phyloP scores from a whole-genome alignment of 2,888 invertebrate genomes.

The Drosophila barbarae region DNA sequence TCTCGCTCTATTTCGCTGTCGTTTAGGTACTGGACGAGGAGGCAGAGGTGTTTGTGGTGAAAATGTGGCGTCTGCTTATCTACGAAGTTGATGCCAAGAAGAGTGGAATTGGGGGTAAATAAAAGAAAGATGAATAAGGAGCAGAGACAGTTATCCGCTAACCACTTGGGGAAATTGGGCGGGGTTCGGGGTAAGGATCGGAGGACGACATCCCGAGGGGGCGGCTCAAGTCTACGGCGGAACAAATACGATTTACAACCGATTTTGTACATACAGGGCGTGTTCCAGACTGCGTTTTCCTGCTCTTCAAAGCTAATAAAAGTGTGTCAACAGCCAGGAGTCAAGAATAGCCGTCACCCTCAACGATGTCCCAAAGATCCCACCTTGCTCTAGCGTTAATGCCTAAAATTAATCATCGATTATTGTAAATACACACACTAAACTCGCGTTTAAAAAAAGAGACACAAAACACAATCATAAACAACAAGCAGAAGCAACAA shows the following conservation, averaged over 20 bases:
- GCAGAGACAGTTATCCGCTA: not conserved
- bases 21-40: constrained; percentile 96
- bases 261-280: constrained; percentile 41
- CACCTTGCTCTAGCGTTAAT: constrained; percentile 47
- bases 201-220: not conserved
- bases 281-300: not conserved
- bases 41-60: constrained; percentile 99
- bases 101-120: constrained; percentile 83
- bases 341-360: not conserved
- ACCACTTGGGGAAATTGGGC: constrained; percentile 4
- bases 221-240: constrained; percentile 34
- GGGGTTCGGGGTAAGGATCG: constrained; percentile 16
- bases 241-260: constrained; percentile 14
- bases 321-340: not conserved
- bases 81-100: constrained; percentile 99
- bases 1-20: not conserved
- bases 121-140: not conserved
- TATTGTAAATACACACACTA: constrained; percentile 31
- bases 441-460: constrained; percentile 17
- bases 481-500: constrained; percentile 6
- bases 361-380: constrained; percentile 23
- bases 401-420: constrained; percentile 35
- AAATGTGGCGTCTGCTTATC: constrained; percentile 99
- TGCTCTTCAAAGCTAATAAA: not conserved
- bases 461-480: constrained; percentile 13